Percentiles rank a stretch among this genome's conserved stretches.
Evolutionary conservation across 1,140 invertebrate species (phyloP).

Genomic region (Drosophila pruinosa): DNA sequence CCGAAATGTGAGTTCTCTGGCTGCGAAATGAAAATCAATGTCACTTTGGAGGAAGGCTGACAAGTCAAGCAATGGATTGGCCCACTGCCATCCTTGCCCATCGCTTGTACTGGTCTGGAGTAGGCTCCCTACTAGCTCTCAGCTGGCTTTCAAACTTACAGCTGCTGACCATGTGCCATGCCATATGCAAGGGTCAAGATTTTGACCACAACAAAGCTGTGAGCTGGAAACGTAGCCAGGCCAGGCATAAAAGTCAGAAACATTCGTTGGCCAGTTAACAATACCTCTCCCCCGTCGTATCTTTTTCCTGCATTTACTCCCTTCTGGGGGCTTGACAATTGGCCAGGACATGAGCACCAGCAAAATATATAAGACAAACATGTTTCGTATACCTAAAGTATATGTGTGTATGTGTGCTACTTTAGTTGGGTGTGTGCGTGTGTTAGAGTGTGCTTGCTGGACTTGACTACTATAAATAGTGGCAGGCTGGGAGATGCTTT

Average conservation of each 20-base stretch:
- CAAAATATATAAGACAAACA: constrained; percentile 10
- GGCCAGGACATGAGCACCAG: background rate
- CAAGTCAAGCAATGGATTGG: too few species aligned
- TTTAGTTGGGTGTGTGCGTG: background rate
- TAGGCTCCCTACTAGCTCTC: background rate
- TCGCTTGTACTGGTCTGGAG: background rate
- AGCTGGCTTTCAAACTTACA: background rate
- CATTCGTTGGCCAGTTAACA: constrained; percentile 26
- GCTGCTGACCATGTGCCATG: background rate
- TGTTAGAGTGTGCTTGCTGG: background rate
- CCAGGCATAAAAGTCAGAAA: constrained; percentile 45
- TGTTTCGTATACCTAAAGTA: background rate
- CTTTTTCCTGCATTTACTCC: background rate
- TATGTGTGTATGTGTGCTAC: background rate
- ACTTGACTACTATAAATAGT: constrained; percentile 1
- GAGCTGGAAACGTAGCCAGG: constrained; percentile 18
- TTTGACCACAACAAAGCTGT: constrained; percentile 38
- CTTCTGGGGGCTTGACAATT: constrained; percentile 2
- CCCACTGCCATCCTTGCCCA: background rate
- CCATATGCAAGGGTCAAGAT: constrained; percentile 37
- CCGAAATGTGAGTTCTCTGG: constrained; percentile 35
- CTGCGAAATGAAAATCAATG: constrained; percentile 70
- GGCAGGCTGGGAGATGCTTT: background rate
- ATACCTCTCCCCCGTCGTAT: background rate
- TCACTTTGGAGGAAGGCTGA: constrained; percentile 43